Evolutionary conservation across 2,888 invertebrate species (phyloP).

Genomic region (Orchestes rusci): DNA sequence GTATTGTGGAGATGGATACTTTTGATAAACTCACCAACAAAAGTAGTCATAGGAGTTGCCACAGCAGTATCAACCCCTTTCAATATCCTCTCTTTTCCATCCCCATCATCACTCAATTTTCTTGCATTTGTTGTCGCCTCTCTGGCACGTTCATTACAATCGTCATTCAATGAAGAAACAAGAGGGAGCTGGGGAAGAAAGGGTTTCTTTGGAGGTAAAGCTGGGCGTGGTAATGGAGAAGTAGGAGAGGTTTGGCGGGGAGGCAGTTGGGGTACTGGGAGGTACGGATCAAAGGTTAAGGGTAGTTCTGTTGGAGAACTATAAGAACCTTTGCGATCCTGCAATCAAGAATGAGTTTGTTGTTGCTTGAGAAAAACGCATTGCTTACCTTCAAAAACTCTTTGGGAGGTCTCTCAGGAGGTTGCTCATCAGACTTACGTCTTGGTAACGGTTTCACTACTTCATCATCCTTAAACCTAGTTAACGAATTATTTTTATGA

Average conservation of each 20-base stretch:
- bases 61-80: constrained; percentile 37
- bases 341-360: too few species aligned
- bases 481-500: constrained; percentile 28
- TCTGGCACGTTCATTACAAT: constrained; percentile 41
- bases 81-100: constrained; percentile 17
- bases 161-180: constrained; percentile 53
- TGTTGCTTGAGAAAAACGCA: too few species aligned
- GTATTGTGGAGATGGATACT: not conserved
- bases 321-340: constrained; percentile 49
- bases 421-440: constrained; percentile 51
- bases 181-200: constrained; percentile 67
- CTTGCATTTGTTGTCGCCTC: constrained; percentile 2
- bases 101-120: constrained; percentile 9
- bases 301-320: constrained; percentile 50
- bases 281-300: too few species aligned
- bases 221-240: constrained; percentile 45
- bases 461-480: constrained; percentile 34
- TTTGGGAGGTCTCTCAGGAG: constrained; percentile 65
- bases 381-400: constrained; percentile 43
- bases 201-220: constrained; percentile 63
- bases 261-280: constrained; percentile 12
- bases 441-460: constrained; percentile 57
- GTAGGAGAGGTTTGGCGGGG: not conserved
- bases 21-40: constrained; percentile 35
- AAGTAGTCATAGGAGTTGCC: constrained; percentile 43